phyloP scores from a whole-genome alignment of 2,113 vertebrate species.

The Salvelinus sp. region DNA sequence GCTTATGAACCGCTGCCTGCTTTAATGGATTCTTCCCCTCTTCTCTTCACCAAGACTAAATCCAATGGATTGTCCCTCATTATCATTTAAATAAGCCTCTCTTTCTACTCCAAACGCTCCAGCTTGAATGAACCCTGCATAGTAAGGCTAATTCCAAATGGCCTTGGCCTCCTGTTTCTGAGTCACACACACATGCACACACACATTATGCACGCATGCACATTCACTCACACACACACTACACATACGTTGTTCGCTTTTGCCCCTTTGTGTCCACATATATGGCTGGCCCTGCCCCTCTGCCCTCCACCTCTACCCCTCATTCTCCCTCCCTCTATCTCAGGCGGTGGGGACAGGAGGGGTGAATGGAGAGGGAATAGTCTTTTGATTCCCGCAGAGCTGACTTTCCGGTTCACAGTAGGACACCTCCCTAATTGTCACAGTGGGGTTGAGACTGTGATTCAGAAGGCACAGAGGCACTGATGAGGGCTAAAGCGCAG shows the following conservation, averaged over 20 bases:
- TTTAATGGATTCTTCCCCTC: conserved; percentile 79
- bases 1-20: conserved; percentile 86
- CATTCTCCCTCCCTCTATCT: conserved; percentile 43
- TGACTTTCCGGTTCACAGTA: conserved; percentile 79
- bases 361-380: conserved; percentile 81
- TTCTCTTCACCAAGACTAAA: conserved; percentile 75
- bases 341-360: conserved; percentile 67
- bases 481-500: conserved; percentile 82
- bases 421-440: conserved; percentile 84
- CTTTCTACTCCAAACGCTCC: conserved; percentile 74
- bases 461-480: conserved; percentile 73
- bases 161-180: conserved; percentile 65
- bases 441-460: conserved; percentile 76
- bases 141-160: conserved; percentile 88
- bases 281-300: conserved; percentile 49
- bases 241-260: conserved; percentile 42
- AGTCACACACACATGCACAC: conserved; percentile 28
- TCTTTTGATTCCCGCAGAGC: conserved; percentile 82
- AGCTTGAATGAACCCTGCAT: conserved; percentile 88
- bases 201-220: background rate
- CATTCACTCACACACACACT: conserved; percentile 15
- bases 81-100: conserved; percentile 96
- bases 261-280: conserved; percentile 50
- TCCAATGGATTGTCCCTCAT: conserved; percentile 94
- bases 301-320: conserved; percentile 23